Conservation (phyloP, 2,888 invertebrate genomes). For the Pterobdella sp. region DNA sequence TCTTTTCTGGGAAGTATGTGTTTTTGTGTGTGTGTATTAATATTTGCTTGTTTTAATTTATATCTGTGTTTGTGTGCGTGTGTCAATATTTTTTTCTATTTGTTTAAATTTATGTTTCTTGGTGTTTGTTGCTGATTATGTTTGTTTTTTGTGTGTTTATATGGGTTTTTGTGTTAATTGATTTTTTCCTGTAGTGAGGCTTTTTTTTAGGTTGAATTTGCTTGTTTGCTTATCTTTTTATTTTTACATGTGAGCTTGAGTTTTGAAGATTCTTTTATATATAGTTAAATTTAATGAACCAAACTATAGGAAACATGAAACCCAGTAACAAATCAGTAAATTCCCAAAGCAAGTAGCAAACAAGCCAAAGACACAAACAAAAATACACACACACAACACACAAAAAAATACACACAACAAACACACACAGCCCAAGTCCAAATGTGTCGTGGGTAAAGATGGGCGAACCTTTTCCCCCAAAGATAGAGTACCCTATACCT, state of each 20-base stretch:
- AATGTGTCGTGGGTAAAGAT: slow-evolving; percentile 28
- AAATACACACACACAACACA: neutral
- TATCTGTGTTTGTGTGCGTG: too few relatives aligned
- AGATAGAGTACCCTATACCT: neutral
- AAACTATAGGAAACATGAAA: neutral
- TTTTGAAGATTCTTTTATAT: neutral
- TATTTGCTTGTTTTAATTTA: too few relatives aligned
- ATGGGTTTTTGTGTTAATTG: too few relatives aligned
- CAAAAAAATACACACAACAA: neutral
- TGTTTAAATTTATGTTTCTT: too few relatives aligned
- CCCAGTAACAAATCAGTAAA: neutral
- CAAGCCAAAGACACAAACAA: neutral
- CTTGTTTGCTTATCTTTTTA: too few relatives aligned
- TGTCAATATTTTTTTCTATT: too few relatives aligned
- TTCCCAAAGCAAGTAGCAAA: neutral
- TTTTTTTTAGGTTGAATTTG: too few relatives aligned
- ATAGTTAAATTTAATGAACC: neutral
- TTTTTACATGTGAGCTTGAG: too few relatives aligned
- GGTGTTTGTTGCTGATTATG: too few relatives aligned
- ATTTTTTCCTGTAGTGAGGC: too few relatives aligned
- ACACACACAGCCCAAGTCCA: slow-evolving; percentile 31
- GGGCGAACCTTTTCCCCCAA: slow-evolving; percentile 19
- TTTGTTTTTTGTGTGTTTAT: too few relatives aligned
- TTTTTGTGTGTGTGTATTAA: too few relatives aligned
- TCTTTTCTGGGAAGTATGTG: slow-evolving; percentile 32